Base-by-base conservation (phyloP, 2,113 vertebrate genomes). In the Sciurus niger region DNA sequence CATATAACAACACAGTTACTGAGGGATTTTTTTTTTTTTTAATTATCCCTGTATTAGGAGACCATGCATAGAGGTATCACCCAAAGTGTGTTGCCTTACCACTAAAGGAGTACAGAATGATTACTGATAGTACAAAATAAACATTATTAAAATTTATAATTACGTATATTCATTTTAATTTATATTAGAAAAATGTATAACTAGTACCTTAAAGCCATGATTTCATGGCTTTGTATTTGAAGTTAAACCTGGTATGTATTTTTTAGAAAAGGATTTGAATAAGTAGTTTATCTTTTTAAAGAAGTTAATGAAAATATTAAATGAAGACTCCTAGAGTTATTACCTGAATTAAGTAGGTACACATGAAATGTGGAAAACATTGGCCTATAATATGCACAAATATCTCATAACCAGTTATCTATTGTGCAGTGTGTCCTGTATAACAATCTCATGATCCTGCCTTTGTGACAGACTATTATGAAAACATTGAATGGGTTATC, bases 331-430 rank as follows among this genome's bases (percentile, higher is more conserved):
- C 28, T 84, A 11, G 12, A 77, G 20, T 78, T 48, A 34, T 43
- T 82, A 43, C n/a, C 37, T 96, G 43, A 74, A 48, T 58, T 28
- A 84, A 43, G 46, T 65, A 96, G n/a, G 16, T 25, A n/a, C 8
- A 22, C 20, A 32, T 20, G 60, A 20, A 43, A 2, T 40, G 9
- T 51, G 43, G 24, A 17, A 70, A 85, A 72, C 25, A 16, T 8
- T 73, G 83, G 18, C 63, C 78, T 40, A 0, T 37, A 65, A 18
- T 28, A 3, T 3, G 8, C n/a, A 10, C 10, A 53, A 0, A 51
- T 43, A 58, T 6, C 82, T 80, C 73, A 67, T 4, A 55, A 12
- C 48, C 51, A 9, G 24, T 65, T 70, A 43, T 70, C 55, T 55
- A 0, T 6, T 28, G 6, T 13, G 16, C 17, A 4, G 14, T 46